A percentile compares a stretch with the other conserved stretches of the same genome.
Evolutionary conservation across 2,888 invertebrate species (phyloP).

Genomic region (Leptopterna dolabrata): DNA sequence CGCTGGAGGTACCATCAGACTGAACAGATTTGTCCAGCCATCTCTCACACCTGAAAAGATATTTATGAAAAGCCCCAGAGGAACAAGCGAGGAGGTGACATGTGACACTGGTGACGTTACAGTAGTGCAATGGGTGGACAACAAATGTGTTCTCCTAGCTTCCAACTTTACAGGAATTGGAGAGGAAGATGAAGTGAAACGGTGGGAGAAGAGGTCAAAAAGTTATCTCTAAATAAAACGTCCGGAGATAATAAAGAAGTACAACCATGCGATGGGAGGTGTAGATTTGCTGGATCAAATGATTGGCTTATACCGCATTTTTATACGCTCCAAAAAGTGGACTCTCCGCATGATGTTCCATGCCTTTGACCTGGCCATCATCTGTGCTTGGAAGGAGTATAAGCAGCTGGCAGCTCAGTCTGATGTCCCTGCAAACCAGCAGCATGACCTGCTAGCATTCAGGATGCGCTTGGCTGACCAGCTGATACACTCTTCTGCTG

Average conservation of each 20-base stretch:
- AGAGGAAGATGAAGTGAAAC: conserved; percentile 3
- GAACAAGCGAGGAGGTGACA: conserved; percentile 52
- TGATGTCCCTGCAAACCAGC: conserved; percentile 20
- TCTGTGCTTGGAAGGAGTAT: conserved; percentile 53
- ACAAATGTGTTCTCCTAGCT: conserved; percentile 63
- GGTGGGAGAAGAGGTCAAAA: background rate
- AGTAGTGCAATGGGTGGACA: too few species aligned
- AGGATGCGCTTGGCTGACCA: conserved; percentile 41
- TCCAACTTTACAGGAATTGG: conserved; percentile 63
- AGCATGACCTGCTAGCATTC: conserved; percentile 43
- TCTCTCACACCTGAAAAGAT: conserved; percentile 51
- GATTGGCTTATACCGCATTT: background rate
- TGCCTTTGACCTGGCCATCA: conserved; percentile 49
- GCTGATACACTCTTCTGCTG: conserved; percentile 8
- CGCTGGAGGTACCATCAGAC: conserved; percentile 54
- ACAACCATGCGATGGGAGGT: conserved; percentile 43
- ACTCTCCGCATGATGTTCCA: conserved; percentile 54
- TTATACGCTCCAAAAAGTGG: conserved; percentile 48
- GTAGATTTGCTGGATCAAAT: background rate
- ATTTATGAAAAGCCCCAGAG: conserved; percentile 54
- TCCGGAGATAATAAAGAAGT: conserved; percentile 53
- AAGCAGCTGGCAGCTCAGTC: background rate
- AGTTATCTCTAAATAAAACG: conserved; percentile 59
- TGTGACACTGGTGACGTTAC: conserved; percentile 60
- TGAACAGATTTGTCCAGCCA: conserved; percentile 55